Conservation (phyloP, 2,797 vertebrate genomes). For the Tenualosa ilisha region DNA sequence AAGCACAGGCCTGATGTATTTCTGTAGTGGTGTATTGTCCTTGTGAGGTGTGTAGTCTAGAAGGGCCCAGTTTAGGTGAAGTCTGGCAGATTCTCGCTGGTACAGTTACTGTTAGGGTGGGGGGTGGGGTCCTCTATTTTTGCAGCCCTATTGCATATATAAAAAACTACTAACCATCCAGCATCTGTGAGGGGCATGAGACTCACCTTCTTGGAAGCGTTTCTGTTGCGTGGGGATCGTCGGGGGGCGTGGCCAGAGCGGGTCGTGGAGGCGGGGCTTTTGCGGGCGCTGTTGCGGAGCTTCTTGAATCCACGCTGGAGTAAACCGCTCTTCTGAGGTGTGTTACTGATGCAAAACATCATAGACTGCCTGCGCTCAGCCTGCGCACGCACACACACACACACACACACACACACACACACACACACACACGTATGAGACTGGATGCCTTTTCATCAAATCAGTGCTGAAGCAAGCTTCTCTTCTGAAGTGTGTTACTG, state of each 20-base stretch:
- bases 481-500: constrained; percentile 86
- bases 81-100: too few relatives aligned
- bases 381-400: constrained; percentile 55
- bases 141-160: too few relatives aligned
- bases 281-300: constrained; percentile 71
- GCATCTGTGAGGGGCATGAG: neutral
- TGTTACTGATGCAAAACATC: constrained; percentile 86
- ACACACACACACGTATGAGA: neutral
- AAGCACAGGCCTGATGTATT: too few relatives aligned
- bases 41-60: too few relatives aligned
- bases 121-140: too few relatives aligned
- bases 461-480: constrained; percentile 77
- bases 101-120: too few relatives aligned
- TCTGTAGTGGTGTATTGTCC: too few relatives aligned
- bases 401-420: neutral
- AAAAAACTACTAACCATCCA: too few relatives aligned
- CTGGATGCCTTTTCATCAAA: constrained; percentile 26
- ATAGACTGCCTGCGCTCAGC: constrained; percentile 78
- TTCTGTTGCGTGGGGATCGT: neutral
- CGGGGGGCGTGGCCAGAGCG: neutral
- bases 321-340: constrained; percentile 80
- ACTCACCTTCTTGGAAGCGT: neutral
- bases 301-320: constrained; percentile 78
- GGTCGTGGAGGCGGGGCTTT: constrained; percentile 65
- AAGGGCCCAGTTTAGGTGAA: too few relatives aligned